Evolutionary conservation across 2,113 vertebrate species (phyloP), one percentile per base, ranked within the genome.

Genomic region (Ailuropoda melanoleuca): DNA sequence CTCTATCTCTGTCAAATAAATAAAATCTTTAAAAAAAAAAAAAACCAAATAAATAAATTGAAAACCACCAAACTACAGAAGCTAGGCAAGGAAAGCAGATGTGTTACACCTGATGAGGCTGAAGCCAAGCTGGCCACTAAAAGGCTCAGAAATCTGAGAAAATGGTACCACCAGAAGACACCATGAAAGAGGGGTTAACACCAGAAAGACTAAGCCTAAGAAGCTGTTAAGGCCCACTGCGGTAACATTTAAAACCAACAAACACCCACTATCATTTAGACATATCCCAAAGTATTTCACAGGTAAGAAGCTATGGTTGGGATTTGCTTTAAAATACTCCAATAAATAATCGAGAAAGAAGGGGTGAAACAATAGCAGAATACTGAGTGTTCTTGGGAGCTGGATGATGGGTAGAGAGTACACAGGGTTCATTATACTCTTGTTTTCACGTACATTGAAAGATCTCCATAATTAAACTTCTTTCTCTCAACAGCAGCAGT

Each of bases 301-400:
- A 89, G 24, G 46, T 18, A 13, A 80, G 62, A 29, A 10, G 43
- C 10, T 29, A 39, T 74, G 10, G 53, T 39, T 60, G 48, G 43
- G 26, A 85, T 92, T 80, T 72, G 68, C 37, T 84, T 84, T 84
- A 94, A 81, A 91, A 90, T 62, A 90, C 43, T 39, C n/a, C n/a
- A 46, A 26, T n/a, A 29, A 75, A 50, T 37, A 21, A 8, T 8
- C 48, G 15, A 31, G 15, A 66, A 85, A 11, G 60, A 78, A 37
- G 46, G 75, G 21, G 55, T 15, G 37, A 39, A 62, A 80, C 8
- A 64, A 64, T 14, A 86, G 81, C 39, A 74, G 43, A 77, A 26
- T 21, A 56, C 5, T 83, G 31, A 23, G 7, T 81, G 12, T 55
- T 66, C n/a, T 37, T 34, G 29, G 12, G 56, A 81, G 39, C 39